Evolutionary conservation across 2,113 vertebrate species (phyloP), one percentile per base, ranked within the genome.

Genomic region (Mystacornis crossleyi): DNA sequence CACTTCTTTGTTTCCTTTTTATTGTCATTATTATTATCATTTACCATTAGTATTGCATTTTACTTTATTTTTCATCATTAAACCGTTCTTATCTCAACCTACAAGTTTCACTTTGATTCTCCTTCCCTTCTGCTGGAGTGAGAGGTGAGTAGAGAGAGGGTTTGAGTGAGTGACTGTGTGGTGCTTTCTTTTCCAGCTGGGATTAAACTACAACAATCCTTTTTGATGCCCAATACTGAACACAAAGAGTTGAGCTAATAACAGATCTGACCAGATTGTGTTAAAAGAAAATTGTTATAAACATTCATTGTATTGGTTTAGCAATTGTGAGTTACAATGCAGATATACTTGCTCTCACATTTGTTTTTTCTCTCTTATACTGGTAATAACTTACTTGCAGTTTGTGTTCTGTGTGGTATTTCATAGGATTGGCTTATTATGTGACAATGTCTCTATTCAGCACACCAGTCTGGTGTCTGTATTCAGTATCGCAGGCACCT

Each of bases 301-400:
- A 24, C 10, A 38, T 57, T 36, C 3, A 4, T 36, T 72, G 21
- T 29, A 33, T 51, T 73, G 18, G 18, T 51, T 73, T 73, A 66
- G 23, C 5, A 19, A 36, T 43, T 33, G 4, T 18, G 34, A 50
- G 25, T 65, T 57, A 28, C 18, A 57, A 10, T 33, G 21, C 51
- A 34, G 26, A 28, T 2, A 4, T 23, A 43, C 33, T 57, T 72
- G 20, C 58, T 72, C 25, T 50, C 18, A 36, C 33, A 19, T 50
- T 55, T 80, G 18, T 72, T 81, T 81, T 43, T 4, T 48, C 12
- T 50, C 17, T 55, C 5, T 65, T 42, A 29, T 9, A 57, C 14
- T 0, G 0, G 6, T 36, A 18, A 65, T 16, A 43, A 26, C 7
- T 65, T 13, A 33, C 14, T 43, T 73, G 33, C 43, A 24, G 14